Evolutionary conservation across 2,888 invertebrate species (phyloP).

Genomic region (Diarsia dahlii): DNA sequence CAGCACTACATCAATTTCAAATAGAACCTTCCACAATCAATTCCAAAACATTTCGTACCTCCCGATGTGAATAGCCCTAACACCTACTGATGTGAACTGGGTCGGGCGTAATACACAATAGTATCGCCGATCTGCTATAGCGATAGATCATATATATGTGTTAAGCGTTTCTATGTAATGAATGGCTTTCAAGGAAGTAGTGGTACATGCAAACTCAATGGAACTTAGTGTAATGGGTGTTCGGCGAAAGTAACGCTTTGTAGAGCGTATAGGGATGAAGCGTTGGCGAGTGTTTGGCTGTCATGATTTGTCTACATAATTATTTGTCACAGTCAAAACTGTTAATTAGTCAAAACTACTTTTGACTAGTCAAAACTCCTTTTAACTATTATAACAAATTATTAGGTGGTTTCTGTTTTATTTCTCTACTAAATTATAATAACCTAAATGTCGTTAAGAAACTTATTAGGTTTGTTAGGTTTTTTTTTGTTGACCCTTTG

Average conservation of each 20-base stretch:
- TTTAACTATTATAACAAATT: no score
- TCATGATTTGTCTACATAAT: no score
- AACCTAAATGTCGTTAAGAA: no score
- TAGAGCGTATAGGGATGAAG: background rate
- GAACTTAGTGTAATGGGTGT: background rate
- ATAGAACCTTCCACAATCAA: background rate
- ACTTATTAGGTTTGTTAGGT: no score
- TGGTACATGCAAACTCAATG: conserved; percentile 34
- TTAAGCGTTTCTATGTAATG: conserved; percentile 51
- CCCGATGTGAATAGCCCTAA: conserved; percentile 37
- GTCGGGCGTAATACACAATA: conserved; percentile 66
- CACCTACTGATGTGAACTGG: conserved; percentile 70
- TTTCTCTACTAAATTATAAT: no score
- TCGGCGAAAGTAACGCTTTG: background rate
- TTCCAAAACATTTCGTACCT: conserved; percentile 31
- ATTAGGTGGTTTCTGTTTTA: no score
- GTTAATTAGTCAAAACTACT: no score
- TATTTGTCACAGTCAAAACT: no score
- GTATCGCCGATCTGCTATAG: conserved; percentile 50
- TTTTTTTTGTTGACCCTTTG: no score
- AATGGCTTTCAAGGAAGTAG: conserved; percentile 31
- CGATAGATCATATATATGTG: conserved; percentile 58
- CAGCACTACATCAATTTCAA: no score
- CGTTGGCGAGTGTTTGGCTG: background rate
- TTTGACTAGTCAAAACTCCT: no score